Percentiles rank a stretch among this genome's conserved stretches.
Conservation (phyloP, 1,140 invertebrate genomes). For the Hylaeus volcanicus region DNA sequence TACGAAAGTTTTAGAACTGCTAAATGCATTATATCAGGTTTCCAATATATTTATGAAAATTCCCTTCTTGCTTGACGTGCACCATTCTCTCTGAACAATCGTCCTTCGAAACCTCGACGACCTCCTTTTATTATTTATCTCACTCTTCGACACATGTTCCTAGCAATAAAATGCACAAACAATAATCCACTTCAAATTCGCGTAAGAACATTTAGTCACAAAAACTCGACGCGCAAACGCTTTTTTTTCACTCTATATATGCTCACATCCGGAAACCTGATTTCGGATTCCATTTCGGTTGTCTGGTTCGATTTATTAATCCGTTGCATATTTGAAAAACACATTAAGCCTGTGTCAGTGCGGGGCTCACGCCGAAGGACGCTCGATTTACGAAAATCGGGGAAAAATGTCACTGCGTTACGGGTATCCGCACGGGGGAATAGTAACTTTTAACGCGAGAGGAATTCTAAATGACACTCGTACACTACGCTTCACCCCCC, state of each 20-base stretch:
- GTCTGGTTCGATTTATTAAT: conserved; percentile 15
- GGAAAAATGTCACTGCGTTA: neutral
- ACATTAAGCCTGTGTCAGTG: conserved; percentile 14
- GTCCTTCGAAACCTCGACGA: too few relatives aligned
- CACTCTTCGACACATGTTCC: too few relatives aligned
- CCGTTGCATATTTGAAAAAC: conserved; percentile 8
- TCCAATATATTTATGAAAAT: too few relatives aligned
- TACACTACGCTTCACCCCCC: neutral
- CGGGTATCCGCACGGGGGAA: neutral
- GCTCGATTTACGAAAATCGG: conserved; percentile 9
- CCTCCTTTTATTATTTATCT: neutral
- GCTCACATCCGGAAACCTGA: conserved; percentile 15
- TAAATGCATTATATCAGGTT: too few relatives aligned
- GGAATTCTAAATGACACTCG: conserved; percentile 2
- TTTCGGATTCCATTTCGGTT: conserved; percentile 11
- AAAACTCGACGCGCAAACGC: neutral
- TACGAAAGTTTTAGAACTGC: too few relatives aligned
- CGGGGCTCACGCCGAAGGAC: neutral
- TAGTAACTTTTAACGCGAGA: neutral
- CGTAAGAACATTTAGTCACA: neutral
- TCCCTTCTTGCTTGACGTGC: too few relatives aligned
- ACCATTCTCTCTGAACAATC: too few relatives aligned
- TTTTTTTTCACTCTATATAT: neutral
- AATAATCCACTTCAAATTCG: neutral
- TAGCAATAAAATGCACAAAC: neutral